Percentiles rank a stretch among this genome's conserved stretches.
These are phyloP conservation scores for Jacana jacana DNA, from an alignment of 2,113 vertebrate species.

Conservation along the genomic window DNA sequence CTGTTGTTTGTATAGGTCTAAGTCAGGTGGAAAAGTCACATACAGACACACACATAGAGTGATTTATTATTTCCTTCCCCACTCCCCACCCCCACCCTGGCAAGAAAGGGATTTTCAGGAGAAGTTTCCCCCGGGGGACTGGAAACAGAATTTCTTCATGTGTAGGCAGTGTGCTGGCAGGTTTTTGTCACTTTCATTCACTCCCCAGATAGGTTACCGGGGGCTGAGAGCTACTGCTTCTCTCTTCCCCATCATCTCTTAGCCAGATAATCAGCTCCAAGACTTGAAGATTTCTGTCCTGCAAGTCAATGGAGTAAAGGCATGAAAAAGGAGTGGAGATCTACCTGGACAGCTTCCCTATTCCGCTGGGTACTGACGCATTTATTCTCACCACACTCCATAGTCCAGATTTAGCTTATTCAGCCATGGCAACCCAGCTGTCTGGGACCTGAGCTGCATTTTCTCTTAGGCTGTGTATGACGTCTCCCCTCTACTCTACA, in stretches of 20 bases:
- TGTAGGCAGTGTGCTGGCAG: constrained; percentile 54
- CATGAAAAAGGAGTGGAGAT: background rate
- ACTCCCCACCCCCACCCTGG: too few species aligned
- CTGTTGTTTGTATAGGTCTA: background rate
- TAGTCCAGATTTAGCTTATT: constrained; percentile 14
- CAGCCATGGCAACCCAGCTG: constrained; percentile 38
- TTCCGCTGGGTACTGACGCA: background rate
- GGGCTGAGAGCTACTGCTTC: constrained; percentile 18
- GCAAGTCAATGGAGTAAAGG: constrained; percentile 25
- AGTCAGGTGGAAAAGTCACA: background rate
- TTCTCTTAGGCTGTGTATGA: background rate
- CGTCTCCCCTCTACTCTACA: background rate
- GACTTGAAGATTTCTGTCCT: constrained; percentile 13
- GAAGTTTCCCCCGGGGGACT: background rate
- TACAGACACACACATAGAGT: background rate
- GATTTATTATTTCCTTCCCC: background rate
- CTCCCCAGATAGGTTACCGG: constrained; percentile 12
- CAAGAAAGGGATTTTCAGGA: constrained; percentile 54
- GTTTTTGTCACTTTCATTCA: constrained; percentile 57
- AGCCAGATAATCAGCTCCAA: constrained; percentile 1
- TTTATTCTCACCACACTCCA: constrained; percentile 3
- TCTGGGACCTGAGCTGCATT: background rate
- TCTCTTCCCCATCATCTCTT: background rate
- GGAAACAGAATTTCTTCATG: constrained; percentile 39
- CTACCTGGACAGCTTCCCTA: constrained; percentile 6